Percentiles rank a stretch among this genome's conserved stretches.
phyloP scores from a whole-genome alignment of 2,113 vertebrate species.

The Gallinago media region DNA sequence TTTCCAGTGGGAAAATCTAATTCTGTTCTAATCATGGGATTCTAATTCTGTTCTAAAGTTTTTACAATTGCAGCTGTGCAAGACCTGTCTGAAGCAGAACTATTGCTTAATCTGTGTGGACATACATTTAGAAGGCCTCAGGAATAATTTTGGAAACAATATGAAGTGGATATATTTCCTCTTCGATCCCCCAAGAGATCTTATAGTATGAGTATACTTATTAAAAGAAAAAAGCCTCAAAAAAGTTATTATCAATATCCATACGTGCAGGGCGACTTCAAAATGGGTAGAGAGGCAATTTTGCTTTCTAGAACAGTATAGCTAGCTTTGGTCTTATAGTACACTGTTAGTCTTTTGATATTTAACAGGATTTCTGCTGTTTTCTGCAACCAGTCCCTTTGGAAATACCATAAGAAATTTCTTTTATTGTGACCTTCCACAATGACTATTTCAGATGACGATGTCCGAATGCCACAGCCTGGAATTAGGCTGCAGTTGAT shows the following conservation, averaged over 20 bases:
- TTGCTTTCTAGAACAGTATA: neutral
- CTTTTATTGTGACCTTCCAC: neutral
- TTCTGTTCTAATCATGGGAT: too few relatives aligned
- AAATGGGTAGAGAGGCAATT: neutral
- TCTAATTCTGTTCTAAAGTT: neutral
- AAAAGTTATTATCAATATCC: neutral
- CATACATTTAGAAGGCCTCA: neutral
- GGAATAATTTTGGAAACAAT: neutral
- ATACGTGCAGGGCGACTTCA: neutral
- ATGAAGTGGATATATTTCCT: neutral
- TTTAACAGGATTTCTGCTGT: neutral
- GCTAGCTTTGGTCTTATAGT: neutral
- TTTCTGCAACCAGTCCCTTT: neutral
- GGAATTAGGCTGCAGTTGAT: neutral
- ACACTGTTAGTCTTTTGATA: neutral
- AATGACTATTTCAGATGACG: rapidly evolving
- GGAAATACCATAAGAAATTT: neutral
- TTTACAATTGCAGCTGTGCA: neutral
- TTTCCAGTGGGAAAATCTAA: neutral
- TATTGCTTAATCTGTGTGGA: neutral
- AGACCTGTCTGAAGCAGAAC: neutral
- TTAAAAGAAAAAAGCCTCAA: neutral
- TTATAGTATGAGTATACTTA: neutral
- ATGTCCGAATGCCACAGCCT: neutral
- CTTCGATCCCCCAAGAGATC: neutral